Evolutionary conservation across 1,140 invertebrate genomes (phyloP).

Genomic region (Hydropsyche tenuis): DNA sequence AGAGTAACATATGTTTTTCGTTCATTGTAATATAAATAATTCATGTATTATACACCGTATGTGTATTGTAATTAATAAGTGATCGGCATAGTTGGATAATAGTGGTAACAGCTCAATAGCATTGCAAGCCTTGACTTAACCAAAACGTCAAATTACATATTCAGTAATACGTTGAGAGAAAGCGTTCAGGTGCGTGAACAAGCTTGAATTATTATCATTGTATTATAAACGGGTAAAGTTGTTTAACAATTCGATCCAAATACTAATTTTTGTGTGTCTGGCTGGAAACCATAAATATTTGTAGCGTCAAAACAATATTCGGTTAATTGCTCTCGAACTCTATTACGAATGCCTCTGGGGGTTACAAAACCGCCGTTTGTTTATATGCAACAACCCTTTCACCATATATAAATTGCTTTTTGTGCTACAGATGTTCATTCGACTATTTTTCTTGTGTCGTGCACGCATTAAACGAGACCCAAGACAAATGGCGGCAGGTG

Average conservation of each 20-base stretch:
- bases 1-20: too few relatives aligned
- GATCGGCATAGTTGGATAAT: too few relatives aligned
- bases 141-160: too few relatives aligned
- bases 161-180: too few relatives aligned
- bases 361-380: slow-evolving; percentile 5
- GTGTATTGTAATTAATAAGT: too few relatives aligned
- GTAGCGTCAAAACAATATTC: slow-evolving; percentile 27
- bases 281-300: slow-evolving; percentile 28
- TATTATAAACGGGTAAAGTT: background rate
- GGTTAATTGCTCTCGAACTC: slow-evolving; percentile 30
- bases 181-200: background rate
- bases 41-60: too few relatives aligned
- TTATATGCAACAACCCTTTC: slow-evolving; percentile 11
- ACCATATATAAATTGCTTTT: background rate
- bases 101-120: too few relatives aligned
- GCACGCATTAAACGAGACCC: too few relatives aligned
- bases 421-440: background rate
- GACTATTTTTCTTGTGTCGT: too few relatives aligned
- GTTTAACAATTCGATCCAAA: background rate
- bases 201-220: background rate
- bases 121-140: too few relatives aligned
- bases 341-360: slow-evolving; percentile 26
- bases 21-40: too few relatives aligned
- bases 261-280: slow-evolving; percentile 11
- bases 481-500: too few relatives aligned